phyloP scores from a whole-genome alignment of 2,113 vertebrate genomes.

The Nothobranchius furzeri region DNA sequence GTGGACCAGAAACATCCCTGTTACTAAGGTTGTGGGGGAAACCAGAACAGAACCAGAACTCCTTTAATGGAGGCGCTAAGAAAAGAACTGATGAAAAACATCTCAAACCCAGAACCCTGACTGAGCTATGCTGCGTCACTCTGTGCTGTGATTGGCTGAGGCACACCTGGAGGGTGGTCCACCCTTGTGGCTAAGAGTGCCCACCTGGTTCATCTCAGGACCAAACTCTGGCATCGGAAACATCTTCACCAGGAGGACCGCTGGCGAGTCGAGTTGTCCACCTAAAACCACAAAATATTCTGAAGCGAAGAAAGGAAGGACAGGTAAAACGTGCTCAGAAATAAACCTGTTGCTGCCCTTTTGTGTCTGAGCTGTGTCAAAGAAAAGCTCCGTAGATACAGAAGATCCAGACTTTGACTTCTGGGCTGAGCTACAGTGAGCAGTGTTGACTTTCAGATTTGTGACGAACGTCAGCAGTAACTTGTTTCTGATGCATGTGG shows the following conservation, averaged over 20 bases:
- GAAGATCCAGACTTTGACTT: no score
- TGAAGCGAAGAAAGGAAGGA: background rate
- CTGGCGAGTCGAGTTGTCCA: slow-evolving; percentile 5
- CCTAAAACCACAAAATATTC: background rate
- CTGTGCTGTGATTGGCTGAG: slow-evolving; percentile 37
- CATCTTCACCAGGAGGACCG: background rate
- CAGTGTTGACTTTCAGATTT: background rate
- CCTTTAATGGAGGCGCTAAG: background rate
- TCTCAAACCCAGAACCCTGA: background rate
- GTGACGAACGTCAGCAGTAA: no score
- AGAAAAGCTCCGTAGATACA: background rate
- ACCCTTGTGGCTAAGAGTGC: background rate
- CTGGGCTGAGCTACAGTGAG: background rate
- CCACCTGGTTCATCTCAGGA: background rate
- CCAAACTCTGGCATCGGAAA: background rate
- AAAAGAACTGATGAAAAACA: background rate
- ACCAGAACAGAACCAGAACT: background rate
- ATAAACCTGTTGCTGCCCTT: background rate
- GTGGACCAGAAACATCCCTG: background rate
- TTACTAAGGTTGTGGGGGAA: background rate
- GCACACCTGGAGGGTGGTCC: background rate
- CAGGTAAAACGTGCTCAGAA: background rate
- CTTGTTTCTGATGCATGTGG: background rate
- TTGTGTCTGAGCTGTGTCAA: background rate
- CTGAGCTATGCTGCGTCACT: background rate